phyloP scores from a whole-genome alignment of 2,113 vertebrate species.

The Oplegnathus fasciatus region DNA sequence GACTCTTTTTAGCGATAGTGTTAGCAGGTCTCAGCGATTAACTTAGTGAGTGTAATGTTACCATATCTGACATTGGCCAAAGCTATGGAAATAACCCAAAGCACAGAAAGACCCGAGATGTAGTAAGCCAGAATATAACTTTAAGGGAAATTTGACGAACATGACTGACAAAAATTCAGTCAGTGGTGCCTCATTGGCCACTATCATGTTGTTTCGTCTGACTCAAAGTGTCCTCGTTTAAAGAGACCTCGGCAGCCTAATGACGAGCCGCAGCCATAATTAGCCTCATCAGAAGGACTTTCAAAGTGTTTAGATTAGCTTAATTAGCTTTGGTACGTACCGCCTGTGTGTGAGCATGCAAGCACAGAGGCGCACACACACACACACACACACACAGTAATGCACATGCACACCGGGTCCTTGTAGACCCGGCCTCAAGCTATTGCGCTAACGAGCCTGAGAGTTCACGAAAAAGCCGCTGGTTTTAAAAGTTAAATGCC shows the following conservation, averaged over 20 bases:
- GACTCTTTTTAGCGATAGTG: too few relatives aligned
- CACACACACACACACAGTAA: constrained; percentile 12
- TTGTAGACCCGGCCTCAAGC: constrained; percentile 67
- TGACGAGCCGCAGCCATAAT: constrained; percentile 72
- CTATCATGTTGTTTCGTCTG: constrained; percentile 31
- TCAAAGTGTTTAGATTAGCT: constrained; percentile 81
- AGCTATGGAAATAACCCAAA: neutral
- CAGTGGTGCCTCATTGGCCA: neutral
- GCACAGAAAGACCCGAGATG: neutral
- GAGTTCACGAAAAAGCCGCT: constrained; percentile 59
- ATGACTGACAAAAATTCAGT: neutral
- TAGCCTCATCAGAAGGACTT: constrained; percentile 83
- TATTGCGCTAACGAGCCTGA: constrained; percentile 42
- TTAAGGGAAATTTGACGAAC: neutral
- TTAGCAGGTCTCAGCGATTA: too few relatives aligned
- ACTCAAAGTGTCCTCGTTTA: constrained; percentile 49
- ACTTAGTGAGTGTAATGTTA: neutral
- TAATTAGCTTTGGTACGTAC: constrained; percentile 76
- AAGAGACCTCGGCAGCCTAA: constrained; percentile 46
- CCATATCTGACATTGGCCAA: neutral
- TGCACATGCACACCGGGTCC: constrained; percentile 52
- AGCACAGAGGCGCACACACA: constrained; percentile 1
- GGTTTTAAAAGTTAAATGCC: constrained; percentile 83
- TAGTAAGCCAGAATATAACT: neutral
- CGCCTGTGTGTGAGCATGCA: constrained; percentile 28